Conservation (phyloP, 2,888 invertebrate species). For the Amphipyra berbera region DNA sequence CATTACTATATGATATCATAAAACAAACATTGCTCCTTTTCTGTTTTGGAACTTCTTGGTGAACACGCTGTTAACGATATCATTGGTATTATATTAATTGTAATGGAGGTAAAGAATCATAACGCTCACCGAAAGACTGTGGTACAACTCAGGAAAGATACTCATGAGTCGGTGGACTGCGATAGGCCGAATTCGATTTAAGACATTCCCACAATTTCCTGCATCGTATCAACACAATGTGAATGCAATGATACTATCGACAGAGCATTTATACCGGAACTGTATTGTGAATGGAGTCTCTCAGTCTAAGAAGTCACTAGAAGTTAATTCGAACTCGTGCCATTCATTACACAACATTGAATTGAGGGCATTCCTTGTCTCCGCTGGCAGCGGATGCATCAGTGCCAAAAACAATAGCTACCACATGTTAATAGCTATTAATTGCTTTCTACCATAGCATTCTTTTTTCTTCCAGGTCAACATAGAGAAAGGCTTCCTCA, state of each 20-base stretch:
- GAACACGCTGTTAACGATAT: not conserved
- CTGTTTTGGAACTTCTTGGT: not conserved
- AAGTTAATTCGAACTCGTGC: slow-evolving; percentile 38
- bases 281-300: slow-evolving; percentile 31
- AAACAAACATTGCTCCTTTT: slow-evolving; percentile 4
- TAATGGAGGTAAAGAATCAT: too few relatives aligned
- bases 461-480: slow-evolving; percentile 10
- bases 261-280: slow-evolving; percentile 5
- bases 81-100: not conserved
- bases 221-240: not conserved
- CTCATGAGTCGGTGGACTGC: too few relatives aligned
- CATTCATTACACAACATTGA: slow-evolving; percentile 48
- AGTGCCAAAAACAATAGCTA: slow-evolving; percentile 48
- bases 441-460: slow-evolving; percentile 7
- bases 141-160: too few relatives aligned
- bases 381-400: slow-evolving; percentile 14
- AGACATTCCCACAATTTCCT: not conserved
- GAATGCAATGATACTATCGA: not conserved
- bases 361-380: slow-evolving; percentile 46
- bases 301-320: slow-evolving; percentile 34
- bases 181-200: not conserved
- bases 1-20: slow-evolving; percentile 26
- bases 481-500: slow-evolving; percentile 7
- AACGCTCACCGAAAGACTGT: too few relatives aligned
- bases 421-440: slow-evolving; percentile 38